Conservation (phyloP, 2,113 vertebrate species). For the Pelodiscus sinensis region DNA sequence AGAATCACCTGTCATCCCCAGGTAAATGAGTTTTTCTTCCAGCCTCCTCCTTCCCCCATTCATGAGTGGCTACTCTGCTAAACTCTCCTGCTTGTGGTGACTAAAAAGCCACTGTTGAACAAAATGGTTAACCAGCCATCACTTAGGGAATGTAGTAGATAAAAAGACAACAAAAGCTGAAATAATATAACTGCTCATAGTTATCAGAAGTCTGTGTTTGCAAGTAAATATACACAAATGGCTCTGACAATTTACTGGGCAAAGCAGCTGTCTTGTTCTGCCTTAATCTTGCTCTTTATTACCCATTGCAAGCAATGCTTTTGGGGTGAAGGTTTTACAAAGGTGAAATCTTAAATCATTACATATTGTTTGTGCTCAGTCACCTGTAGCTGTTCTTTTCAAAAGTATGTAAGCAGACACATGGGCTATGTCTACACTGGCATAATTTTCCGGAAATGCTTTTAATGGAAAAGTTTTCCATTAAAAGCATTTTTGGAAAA, state of each 20-base stretch:
- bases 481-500: too few relatives aligned
- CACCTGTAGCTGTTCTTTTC: neutral
- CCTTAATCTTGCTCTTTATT: neutral
- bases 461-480: too few relatives aligned
- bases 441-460: too few relatives aligned
- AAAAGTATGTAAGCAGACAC: neutral
- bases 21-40: neutral
- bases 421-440: too few relatives aligned
- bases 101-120: neutral
- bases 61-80: neutral
- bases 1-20: constrained; percentile 4
- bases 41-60: neutral
- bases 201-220: neutral
- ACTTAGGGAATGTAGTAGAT: fast-evolving
- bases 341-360: neutral
- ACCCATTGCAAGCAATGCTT: neutral
- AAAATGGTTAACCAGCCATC: neutral
- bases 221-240: neutral
- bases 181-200: neutral
- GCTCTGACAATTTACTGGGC: fast-evolving
- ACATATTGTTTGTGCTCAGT: neutral
- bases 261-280: fast-evolving
- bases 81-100: neutral
- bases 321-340: neutral
- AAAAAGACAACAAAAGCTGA: neutral